phyloP scores from a whole-genome alignment of 2,113 vertebrate genomes.

The Mirza zaza region DNA sequence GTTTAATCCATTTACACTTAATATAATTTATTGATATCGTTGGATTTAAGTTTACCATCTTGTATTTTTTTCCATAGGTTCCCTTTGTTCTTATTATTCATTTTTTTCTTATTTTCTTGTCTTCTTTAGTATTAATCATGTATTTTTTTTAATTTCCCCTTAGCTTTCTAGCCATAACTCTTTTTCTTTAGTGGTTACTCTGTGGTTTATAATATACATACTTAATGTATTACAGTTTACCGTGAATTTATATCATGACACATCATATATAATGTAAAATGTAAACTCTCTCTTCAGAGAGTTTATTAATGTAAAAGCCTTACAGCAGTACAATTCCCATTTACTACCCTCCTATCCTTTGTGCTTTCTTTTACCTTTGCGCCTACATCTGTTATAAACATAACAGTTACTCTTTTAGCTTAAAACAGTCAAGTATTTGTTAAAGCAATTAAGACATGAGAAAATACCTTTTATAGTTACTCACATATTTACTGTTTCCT shows the following conservation, averaged over 20 bases:
- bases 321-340: not conserved
- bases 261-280: not conserved
- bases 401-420: not conserved
- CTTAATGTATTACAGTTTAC: not conserved
- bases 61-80: not conserved
- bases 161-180: not conserved
- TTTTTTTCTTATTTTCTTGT: conserved; percentile 16
- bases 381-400: not conserved
- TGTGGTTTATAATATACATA: not conserved
- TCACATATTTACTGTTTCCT: not conserved
- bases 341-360: not conserved
- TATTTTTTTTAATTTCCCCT: not conserved
- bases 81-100: not conserved
- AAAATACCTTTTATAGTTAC: not conserved
- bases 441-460: not conserved
- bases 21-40: not conserved
- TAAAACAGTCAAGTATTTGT: not conserved
- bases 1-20: conserved; percentile 49
- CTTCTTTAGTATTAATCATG: not conserved
- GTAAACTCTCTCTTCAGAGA: no score
- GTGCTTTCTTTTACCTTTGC: not conserved
- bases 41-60: not conserved
- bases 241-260: not conserved
- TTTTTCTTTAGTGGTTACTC: not conserved
- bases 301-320: not conserved